A percentile compares a stretch with the other conserved stretches of the same genome.
These are phyloP conservation scores for Nemapogon koenigi DNA, from an alignment of 2,888 invertebrate genomes.

Conservation along the genomic window DNA sequence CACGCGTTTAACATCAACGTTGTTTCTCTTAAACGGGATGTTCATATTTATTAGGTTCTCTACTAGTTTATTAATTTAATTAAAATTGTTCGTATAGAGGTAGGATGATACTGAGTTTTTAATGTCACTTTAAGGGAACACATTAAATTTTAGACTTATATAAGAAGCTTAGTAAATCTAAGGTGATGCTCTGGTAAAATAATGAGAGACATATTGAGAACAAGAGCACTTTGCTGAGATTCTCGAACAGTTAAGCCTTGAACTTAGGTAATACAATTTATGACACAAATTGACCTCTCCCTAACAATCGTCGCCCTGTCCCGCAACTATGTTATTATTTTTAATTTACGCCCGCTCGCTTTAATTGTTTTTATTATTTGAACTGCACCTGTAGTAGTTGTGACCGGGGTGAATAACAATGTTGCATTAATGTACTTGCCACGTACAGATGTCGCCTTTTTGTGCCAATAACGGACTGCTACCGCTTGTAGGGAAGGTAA, in stretches of 20 bases:
- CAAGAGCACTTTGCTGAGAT: no score
- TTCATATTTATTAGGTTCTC: constrained; percentile 52
- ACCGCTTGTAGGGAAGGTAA: constrained; percentile 22
- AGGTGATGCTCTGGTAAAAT: no score
- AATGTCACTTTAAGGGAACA: no score
- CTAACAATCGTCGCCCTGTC: constrained; percentile 11
- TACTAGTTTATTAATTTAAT: constrained; percentile 36
- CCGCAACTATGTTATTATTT: constrained; percentile 24
- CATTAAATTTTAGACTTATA: no score
- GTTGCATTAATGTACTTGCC: constrained; percentile 11
- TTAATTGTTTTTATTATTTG: constrained; percentile 22
- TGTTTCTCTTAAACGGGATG: constrained; percentile 53
- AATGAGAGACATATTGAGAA: no score
- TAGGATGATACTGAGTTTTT: no score
- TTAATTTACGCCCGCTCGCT: constrained; percentile 24
- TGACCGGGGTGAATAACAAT: constrained; percentile 14
- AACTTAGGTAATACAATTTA: no score
- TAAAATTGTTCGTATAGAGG: no score
- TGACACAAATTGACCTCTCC: no score
- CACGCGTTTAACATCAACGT: background rate
- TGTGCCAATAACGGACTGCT: constrained; percentile 25
- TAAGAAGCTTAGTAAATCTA: no score
- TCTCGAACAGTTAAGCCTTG: no score
- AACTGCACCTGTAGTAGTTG: constrained; percentile 21
- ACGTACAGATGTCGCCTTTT: constrained; percentile 29